Percentiles rank a stretch among this genome's conserved stretches.
Conservation (phyloP, 2,888 invertebrate genomes). For the Galerucella nymphaeae region DNA sequence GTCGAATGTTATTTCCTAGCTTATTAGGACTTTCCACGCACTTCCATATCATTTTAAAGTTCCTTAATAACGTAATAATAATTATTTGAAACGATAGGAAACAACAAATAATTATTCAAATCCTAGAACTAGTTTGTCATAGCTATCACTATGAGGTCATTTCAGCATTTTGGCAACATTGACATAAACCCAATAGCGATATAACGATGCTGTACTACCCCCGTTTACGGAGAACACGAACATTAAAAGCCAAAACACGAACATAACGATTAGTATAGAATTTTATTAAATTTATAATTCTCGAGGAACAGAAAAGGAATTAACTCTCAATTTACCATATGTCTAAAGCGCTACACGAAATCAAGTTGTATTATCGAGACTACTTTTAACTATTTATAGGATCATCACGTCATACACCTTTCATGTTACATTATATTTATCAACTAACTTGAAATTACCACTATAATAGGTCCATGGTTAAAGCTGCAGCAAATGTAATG, state of each 20-base stretch:
- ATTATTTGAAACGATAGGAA: no score
- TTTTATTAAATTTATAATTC: constrained; percentile 60
- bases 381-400: not conserved
- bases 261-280: constrained; percentile 56
- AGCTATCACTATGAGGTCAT: not conserved
- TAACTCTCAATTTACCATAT: constrained; percentile 29
- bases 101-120: no score
- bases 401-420: not conserved
- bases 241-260: constrained; percentile 60
- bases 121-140: not conserved
- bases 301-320: constrained; percentile 48
- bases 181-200: not conserved
- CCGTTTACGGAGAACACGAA: constrained; percentile 63
- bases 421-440: not conserved
- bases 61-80: no score
- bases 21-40: no score
- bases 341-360: constrained; percentile 28
- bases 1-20: no score
- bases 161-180: constrained; percentile 10
- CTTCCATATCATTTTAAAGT: no score
- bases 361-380: not conserved
- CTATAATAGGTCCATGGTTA: no score
- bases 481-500: no score
- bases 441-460: no score
- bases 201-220: constrained; percentile 57